These are phyloP conservation scores for Apis florea DNA, from an alignment of 1,140 invertebrate genomes.

Conservation along the genomic window DNA sequence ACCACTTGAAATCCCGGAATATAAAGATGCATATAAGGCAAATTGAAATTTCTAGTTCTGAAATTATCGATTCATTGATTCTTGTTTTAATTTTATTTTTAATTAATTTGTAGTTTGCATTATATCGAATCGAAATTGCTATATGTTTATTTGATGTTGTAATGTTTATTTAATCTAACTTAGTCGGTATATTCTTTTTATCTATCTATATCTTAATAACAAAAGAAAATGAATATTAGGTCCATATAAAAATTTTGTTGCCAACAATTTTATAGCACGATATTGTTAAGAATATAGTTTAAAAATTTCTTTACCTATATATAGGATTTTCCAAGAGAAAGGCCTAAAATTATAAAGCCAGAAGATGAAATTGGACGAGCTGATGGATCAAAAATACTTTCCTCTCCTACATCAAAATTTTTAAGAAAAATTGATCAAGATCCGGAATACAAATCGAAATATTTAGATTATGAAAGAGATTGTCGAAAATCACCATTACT, in stretches of 20 bases:
- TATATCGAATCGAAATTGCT: too few relatives aligned
- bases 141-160: too few relatives aligned
- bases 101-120: too few relatives aligned
- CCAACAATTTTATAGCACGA: background rate
- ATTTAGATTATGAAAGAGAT: conserved; percentile 69
- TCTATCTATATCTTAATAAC: too few relatives aligned
- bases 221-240: too few relatives aligned
- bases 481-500: conserved; percentile 66
- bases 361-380: conserved; percentile 75
- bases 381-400: conserved; percentile 73
- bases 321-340: conserved; percentile 75
- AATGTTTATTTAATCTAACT: too few relatives aligned
- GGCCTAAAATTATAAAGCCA: conserved; percentile 72
- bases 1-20: conserved; percentile 75
- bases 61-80: too few relatives aligned
- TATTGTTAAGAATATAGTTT: background rate
- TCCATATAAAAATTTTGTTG: too few relatives aligned
- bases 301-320: background rate
- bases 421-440: conserved; percentile 76
- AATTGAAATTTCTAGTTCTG: background rate
- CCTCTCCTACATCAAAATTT: conserved; percentile 65
- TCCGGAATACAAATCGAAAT: conserved; percentile 78
- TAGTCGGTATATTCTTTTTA: too few relatives aligned
- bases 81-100: too few relatives aligned
- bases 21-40: conserved; percentile 77